Base-by-base conservation (phyloP, 2,888 invertebrate species). In the Empis livida region DNA sequence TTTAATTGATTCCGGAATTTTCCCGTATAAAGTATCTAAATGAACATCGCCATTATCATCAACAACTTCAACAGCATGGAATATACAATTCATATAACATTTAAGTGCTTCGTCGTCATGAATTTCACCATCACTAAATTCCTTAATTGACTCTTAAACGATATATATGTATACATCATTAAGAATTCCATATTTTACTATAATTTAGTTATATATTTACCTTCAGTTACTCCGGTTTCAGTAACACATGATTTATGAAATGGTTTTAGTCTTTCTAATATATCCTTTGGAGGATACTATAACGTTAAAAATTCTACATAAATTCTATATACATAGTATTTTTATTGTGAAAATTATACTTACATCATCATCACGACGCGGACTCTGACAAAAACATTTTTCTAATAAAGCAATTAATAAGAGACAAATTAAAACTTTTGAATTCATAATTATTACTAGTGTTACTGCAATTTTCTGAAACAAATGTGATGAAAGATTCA, bases 61-160 rank as follows among this genome's bases (percentile, higher is more conserved):
- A n/a, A 68, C 63, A 31, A 69, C 64, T 13, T 61, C 57, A 44
- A 64, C 58, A 50, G 67, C 64, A 47, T 68, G 63, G 47, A 68
- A 67, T 41, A 68, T 50, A 52, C 68, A 68, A 54, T 68, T 64
- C 68, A 69, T 68, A 47, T 68, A 69, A 49, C 68, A 68, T 54
- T 68, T 68, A 3, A 68, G 58, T 39, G 60, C 61, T 51, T 64
- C 64, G 45, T 68, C 67, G 11, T 68, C 69, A 47, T 67, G 68
- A 43, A 67, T 59, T 48, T 68, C 61, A 8, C 69, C 69, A 46
- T 68, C 68, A 48, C 69, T 68, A 49, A 69, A 69, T 53, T 67
- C 64, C 52, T 65, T 67, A 49, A 68, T 69, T 42, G 65, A 59
- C 46, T 56, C 69, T 67, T 51, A 9, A 43, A 44, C 4, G 14